Evolutionary conservation across 1,140 invertebrate species (phyloP).

Genomic region (Drosophila nigromelanica): DNA sequence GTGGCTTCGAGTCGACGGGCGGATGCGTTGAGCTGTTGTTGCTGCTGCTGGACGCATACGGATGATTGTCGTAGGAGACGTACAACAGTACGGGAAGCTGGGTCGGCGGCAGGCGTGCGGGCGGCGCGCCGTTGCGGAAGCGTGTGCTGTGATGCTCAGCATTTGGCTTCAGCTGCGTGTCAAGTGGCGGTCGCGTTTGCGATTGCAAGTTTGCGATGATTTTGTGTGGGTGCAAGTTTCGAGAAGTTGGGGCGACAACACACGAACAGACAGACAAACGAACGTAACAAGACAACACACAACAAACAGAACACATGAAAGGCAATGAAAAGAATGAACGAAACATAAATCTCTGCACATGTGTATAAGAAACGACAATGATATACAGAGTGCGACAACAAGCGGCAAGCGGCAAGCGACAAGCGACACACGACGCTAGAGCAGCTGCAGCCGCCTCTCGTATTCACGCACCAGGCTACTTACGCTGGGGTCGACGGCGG

Average conservation of each 20-base stretch:
- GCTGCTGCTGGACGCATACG: slow-evolving; percentile 49
- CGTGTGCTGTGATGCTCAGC: slow-evolving; percentile 51
- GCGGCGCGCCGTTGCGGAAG: slow-evolving; percentile 50
- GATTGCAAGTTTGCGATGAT: slow-evolving; percentile 27
- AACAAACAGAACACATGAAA: slow-evolving; percentile 71
- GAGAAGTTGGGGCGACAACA: slow-evolving; percentile 54
- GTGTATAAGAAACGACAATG: slow-evolving; percentile 46
- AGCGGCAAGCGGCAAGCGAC: slow-evolving; percentile 20
- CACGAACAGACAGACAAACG: slow-evolving; percentile 46
- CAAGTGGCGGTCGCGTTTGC: slow-evolving; percentile 26
- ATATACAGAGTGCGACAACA: slow-evolving; percentile 26
- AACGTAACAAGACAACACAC: slow-evolving; percentile 49
- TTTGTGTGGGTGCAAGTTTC: slow-evolving; percentile 45
- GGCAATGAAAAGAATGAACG: slow-evolving; percentile 49
- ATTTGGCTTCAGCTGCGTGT: slow-evolving; percentile 76
- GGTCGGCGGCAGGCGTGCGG: slow-evolving; percentile 72
- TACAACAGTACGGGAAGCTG: slow-evolving; percentile 26
- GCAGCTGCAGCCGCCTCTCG: slow-evolving; percentile 55
- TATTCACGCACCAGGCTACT: slow-evolving; percentile 71
- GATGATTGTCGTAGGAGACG: slow-evolving; percentile 75
- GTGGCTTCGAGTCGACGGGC: slow-evolving; percentile 57
- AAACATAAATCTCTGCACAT: slow-evolving; percentile 56
- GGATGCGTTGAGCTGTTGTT: slow-evolving; percentile 28
- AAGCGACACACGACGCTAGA: slow-evolving; percentile 6
- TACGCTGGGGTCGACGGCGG: slow-evolving; percentile 82